Evolutionary conservation across 2,888 invertebrate genomes (phyloP).

Genomic region (Noctua janthe): DNA sequence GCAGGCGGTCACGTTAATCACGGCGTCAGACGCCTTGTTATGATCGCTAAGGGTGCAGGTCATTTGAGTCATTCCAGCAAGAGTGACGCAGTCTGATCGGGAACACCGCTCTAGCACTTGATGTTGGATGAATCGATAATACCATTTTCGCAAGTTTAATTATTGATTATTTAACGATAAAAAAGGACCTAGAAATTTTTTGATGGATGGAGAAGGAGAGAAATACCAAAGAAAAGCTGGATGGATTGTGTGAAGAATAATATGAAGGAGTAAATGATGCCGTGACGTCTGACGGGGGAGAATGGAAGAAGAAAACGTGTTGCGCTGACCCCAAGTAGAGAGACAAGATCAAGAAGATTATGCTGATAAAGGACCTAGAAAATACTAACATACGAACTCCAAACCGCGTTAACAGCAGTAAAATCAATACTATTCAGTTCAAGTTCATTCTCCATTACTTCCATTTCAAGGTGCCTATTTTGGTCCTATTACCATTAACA

Average conservation of each 20-base stretch:
- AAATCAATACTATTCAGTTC: constrained; percentile 27
- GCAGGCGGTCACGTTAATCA: neutral
- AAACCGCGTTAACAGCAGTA: neutral
- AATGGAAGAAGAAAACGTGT: too few relatives aligned
- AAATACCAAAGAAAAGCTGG: too few relatives aligned
- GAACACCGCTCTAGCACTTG: neutral
- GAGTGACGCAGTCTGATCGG: neutral
- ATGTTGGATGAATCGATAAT: neutral
- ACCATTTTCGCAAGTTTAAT: neutral
- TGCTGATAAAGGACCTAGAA: neutral
- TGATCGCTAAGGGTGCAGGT: neutral
- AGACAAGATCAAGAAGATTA: too few relatives aligned
- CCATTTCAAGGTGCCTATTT: constrained; percentile 9
- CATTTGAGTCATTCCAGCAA: neutral
- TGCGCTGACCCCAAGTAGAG: too few relatives aligned
- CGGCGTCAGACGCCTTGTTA: neutral
- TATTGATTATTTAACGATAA: neutral
- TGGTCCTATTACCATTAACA: constrained; percentile 35
- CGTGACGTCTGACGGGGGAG: too few relatives aligned
- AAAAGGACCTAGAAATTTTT: neutral
- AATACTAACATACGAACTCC: neutral
- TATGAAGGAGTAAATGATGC: too few relatives aligned
- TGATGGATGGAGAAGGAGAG: too few relatives aligned
- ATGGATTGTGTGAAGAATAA: too few relatives aligned
- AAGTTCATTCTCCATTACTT: constrained; percentile 36